phyloP scores from a whole-genome alignment of 2,888 invertebrate genomes.

The Pandemis corylana region DNA sequence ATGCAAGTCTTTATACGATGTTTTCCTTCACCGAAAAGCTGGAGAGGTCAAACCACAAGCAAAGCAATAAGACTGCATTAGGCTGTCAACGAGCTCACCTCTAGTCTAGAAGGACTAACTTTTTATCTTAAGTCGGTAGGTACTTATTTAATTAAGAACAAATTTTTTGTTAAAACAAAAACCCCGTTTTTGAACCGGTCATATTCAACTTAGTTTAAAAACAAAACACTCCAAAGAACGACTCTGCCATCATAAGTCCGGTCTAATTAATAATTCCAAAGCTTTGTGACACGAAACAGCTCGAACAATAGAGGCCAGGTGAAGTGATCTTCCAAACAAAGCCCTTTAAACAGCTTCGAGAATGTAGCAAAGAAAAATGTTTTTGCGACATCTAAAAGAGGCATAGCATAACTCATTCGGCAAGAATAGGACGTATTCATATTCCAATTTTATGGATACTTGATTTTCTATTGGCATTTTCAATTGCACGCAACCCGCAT shows the following conservation, averaged over 20 bases:
- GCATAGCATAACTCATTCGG: slow-evolving; percentile 11
- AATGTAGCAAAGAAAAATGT: slow-evolving; percentile 4
- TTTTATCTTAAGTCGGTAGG: neutral
- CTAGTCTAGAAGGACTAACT: neutral
- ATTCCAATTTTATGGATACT: slow-evolving; percentile 9
- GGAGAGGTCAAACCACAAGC: too few relatives aligned
- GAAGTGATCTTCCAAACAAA: slow-evolving; percentile 34
- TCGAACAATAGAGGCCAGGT: slow-evolving; percentile 33
- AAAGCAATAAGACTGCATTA: neutral
- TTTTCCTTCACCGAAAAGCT: too few relatives aligned
- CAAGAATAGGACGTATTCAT: neutral
- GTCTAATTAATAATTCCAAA: slow-evolving; percentile 26
- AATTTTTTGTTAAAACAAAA: neutral
- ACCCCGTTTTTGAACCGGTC: too few relatives aligned
- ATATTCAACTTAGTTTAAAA: too few relatives aligned
- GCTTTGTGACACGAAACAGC: slow-evolving; percentile 21
- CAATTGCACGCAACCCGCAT: slow-evolving; percentile 9
- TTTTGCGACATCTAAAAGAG: slow-evolving; percentile 18
- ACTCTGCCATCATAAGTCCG: neutral
- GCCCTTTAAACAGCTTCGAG: slow-evolving; percentile 14
- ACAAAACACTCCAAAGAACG: neutral
- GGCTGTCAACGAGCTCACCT: neutral
- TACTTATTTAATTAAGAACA: neutral
- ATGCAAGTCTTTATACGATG: too few relatives aligned
- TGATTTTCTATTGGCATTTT: slow-evolving; percentile 13